Evolutionary conservation across 2,888 invertebrate genomes (phyloP).

Genomic region (Amiota communis): DNA sequence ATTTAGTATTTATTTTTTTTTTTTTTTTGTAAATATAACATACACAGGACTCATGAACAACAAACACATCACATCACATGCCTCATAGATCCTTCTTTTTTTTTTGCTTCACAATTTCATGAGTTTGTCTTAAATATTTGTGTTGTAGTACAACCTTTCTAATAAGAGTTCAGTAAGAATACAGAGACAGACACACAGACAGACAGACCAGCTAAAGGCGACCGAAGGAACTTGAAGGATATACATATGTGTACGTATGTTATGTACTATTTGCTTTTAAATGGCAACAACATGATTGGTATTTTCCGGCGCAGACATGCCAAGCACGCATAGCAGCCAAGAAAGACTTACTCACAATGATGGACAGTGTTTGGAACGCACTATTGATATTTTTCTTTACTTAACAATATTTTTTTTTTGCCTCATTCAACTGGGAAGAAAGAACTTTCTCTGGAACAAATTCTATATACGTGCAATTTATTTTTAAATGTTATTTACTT

Average conservation of each 20-base stretch:
- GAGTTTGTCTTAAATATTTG: constrained; percentile 1
- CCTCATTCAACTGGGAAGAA: neutral
- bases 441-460: neutral
- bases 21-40: neutral
- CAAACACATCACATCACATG: too few relatives aligned
- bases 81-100: neutral
- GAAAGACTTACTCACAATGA: constrained; percentile 15
- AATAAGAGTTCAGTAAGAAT: constrained; percentile 45
- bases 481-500: constrained; percentile 18
- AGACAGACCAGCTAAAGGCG: neutral
- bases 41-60: neutral
- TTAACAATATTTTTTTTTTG: constrained; percentile 7
- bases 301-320: constrained; percentile 65
- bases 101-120: neutral
- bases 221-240: constrained; percentile 10
- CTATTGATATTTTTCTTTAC: constrained; percentile 40
- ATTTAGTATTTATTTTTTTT: neutral
- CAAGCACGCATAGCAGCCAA: constrained; percentile 41
- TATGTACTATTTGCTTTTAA: constrained; percentile 37
- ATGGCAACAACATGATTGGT: constrained; percentile 61
- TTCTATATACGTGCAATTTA: constrained; percentile 29
- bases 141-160: constrained; percentile 41
- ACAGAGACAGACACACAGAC: neutral
- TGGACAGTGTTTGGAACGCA: constrained; percentile 44
- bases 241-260: too few relatives aligned